phyloP scores from a whole-genome alignment of 2,797 vertebrate species.

The Hafferia zeledoni region DNA sequence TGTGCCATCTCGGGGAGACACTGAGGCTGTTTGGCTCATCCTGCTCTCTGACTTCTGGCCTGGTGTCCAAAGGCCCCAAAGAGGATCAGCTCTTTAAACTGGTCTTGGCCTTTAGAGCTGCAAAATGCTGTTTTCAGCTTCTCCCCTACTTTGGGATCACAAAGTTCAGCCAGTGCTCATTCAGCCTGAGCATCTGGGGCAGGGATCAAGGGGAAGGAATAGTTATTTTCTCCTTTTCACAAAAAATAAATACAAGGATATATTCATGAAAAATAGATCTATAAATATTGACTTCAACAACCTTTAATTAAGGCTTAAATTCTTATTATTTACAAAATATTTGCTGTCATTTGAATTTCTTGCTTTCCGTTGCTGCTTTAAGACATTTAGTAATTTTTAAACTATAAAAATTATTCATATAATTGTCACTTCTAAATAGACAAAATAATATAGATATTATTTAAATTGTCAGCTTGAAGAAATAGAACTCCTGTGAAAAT shows the following conservation, averaged over 20 bases:
- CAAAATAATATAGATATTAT: not conserved
- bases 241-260: not conserved
- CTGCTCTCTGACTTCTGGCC: not conserved
- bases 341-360: not conserved
- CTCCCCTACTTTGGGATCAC: not conserved
- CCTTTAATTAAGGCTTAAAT: not conserved
- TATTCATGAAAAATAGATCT: not conserved
- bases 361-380: not conserved
- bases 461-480: not conserved
- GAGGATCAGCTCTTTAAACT: not conserved
- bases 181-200: not conserved
- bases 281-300: not conserved
- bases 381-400: not conserved
- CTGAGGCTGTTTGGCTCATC: accelerated
- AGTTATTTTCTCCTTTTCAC: not conserved
- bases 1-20: not conserved
- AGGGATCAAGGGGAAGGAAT: not conserved
- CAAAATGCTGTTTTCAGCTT: not conserved
- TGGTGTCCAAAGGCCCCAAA: not conserved
- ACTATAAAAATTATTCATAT: not conserved
- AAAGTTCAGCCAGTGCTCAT: not conserved
- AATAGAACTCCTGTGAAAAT: not conserved
- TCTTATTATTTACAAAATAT: not conserved
- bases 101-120: not conserved
- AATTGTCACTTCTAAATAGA: not conserved